Conservation (phyloP, 2,888 invertebrate species). For the Peribatodes rhomboidaria region DNA sequence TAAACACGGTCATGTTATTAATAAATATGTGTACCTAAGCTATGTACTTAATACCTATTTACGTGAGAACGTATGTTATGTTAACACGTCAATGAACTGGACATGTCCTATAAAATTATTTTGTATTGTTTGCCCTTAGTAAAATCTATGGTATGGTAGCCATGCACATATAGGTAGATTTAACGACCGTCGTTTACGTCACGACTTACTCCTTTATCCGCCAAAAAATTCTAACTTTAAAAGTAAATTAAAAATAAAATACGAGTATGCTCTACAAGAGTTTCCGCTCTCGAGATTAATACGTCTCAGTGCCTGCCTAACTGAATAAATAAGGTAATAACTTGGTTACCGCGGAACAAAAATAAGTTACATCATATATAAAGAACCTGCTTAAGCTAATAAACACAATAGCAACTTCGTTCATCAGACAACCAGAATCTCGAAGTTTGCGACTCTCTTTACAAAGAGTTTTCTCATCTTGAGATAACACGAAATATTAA, state of each 20-base stretch:
- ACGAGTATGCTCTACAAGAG: background rate
- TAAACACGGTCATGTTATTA: conserved; percentile 25
- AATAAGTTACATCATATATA: conserved; percentile 14
- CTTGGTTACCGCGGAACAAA: background rate
- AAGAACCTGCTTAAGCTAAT: background rate
- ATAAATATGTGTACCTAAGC: conserved; percentile 6
- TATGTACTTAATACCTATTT: conserved; percentile 3
- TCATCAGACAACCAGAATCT: conserved; percentile 15
- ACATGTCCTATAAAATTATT: no score
- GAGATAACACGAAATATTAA: conserved; percentile 6
- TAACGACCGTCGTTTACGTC: no score
- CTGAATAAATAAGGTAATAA: background rate
- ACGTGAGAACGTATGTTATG: background rate
- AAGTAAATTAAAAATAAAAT: no score
- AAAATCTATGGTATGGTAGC: no score
- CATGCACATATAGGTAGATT: no score
- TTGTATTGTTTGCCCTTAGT: no score
- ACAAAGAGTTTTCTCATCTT: conserved; percentile 26
- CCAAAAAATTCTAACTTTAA: no score
- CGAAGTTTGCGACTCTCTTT: conserved; percentile 15
- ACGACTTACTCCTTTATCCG: no score
- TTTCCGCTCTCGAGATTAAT: background rate
- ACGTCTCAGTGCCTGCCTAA: background rate
- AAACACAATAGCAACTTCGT: conserved; percentile 17
- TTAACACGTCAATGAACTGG: no score